Evolutionary conservation across 2,888 invertebrate genomes (phyloP), one percentile per base, ranked within the genome.

Genomic region (Ferrisia virgata): DNA sequence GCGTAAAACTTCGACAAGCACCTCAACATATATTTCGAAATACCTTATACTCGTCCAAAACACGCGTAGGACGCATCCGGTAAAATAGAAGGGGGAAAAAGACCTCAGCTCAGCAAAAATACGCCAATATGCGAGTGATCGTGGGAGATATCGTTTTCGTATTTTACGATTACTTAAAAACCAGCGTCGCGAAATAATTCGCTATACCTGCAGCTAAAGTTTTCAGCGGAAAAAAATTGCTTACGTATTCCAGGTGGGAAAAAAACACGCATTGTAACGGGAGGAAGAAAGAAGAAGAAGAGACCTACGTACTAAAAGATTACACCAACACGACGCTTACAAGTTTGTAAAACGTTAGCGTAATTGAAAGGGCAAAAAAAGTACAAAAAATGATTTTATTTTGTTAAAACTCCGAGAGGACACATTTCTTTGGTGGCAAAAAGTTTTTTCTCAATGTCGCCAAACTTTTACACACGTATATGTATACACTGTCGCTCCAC

Each of bases 141-240:
- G 58, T 64, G 58, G 58, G 58, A 64, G 58, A 64, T 28, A 64
- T 64, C 58, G 28, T 64, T 64, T 64, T 64, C 25, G 58, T 64
- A 64, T 28, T 64, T 64, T 64, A 64, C 58, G 58, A 64, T 64
- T 64, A 64, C 28, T 25, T 64, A 28, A 28, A 64, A 64, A 25
- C 28, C 58, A 64, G 13, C 58, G 28, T 64, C 28, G 58, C 58
- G 25, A 64, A 64, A 28, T 13, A 28, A 64, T 64, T 28, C 58
- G 11, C n/a, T n/a, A n/a, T n/a, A n/a, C n/a, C n/a, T n/a, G n/a
- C 22, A 64, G 47, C 18, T 11, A 25, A 64, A 64, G 25, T 25
- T 64, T 64, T 64, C 11, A 25, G 58, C 2, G 8, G 28, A 22
- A 64, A 64, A 58, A 64, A 28, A 64, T 13, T 8, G 3, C 5